Evolutionary conservation across 2,797 vertebrate genomes (phyloP).

Genomic region (Gymnoscopelus microlampas): DNA sequence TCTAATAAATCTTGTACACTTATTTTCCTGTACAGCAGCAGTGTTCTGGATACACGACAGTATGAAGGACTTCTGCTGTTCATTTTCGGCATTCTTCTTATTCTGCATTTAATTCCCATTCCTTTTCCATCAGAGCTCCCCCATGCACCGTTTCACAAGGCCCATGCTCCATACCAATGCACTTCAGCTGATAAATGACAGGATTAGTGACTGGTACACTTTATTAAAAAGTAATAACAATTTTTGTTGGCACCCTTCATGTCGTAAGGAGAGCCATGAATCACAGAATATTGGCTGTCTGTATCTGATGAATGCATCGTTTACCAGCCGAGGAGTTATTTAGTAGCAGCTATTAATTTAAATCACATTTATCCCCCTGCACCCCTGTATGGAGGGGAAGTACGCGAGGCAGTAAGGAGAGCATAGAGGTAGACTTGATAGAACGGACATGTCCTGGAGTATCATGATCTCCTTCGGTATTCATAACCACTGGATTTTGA

Average conservation of each 20-base stretch:
- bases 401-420: conserved; percentile 62
- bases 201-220: conserved; percentile 98
- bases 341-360: conserved; percentile 99
- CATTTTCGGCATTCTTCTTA: conserved; percentile 72
- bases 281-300: conserved; percentile 99
- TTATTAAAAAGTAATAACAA: conserved; percentile 99
- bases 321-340: conserved; percentile 99
- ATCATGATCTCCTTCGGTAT: conserved; percentile 33
- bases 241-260: conserved; percentile 99
- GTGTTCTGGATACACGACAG: too few relatives aligned
- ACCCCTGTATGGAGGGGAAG: conserved; percentile 68
- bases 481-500: conserved; percentile 22
- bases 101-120: conserved; percentile 47
- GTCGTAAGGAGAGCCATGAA: conserved; percentile 96
- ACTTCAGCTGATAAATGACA: conserved; percentile 94
- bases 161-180: conserved; percentile 83
- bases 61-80: too few relatives aligned
- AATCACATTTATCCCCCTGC: conserved; percentile 97
- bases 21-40: too few relatives aligned
- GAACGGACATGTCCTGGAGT: conserved; percentile 21
- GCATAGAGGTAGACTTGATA: conserved; percentile 34
- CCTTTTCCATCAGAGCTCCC: conserved; percentile 87
- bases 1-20: too few relatives aligned
- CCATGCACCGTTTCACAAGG: conserved; percentile 83
- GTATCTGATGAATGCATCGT: conserved; percentile 99